Evolutionary conservation across 2,113 vertebrate genomes (phyloP), one percentile per base, ranked within the genome.

Genomic region (Poeciliopsis prolifica): DNA sequence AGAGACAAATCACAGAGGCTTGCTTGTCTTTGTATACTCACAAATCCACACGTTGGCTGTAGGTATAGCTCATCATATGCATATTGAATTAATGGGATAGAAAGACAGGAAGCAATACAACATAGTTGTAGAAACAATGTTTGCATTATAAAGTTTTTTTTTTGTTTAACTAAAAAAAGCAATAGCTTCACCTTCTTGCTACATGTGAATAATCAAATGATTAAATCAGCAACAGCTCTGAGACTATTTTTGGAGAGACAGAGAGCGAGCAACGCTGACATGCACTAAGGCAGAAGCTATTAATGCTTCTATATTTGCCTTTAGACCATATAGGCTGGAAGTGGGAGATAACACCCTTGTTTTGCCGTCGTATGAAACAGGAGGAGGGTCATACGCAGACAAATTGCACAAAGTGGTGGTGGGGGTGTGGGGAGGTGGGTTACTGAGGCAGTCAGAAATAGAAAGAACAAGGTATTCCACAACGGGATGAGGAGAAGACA

Each of bases 221-320:
- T 61, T 44, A 74, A 78, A 78, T 86, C 70, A 81, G 75, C 67
- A 30, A 72, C 64, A 82, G 81, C 88, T 87, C 90, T 65, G 87
- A 87, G 87, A 86, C 87, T 87, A 93, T 94, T 94, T 95, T 90
- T 83, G 87, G 91, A 92, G 91, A 81, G 88, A 80, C 91, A 92
- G 92, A 86, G 87, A 92, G 90, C 60, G 86, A 69, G 92, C 96
- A 96, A 92, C 76, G 94, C 94, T 96, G 96, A 97, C 95, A 93
- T 87, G 78, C 85, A 94, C 91, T 95, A 96, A 94, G 44, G 81
- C 91, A 93, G 86, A 77, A 90, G 90, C 93, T 92, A 94, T 96
- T 96, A 95, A 95, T 95, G 95, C 92, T 92, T 92, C 95, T 97
- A 97, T 96, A 97, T 97, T 96, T 97, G 95, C 96, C 95, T 96